Conservation (phyloP, 2,113 vertebrate genomes). For the Zosterops japonicus region DNA sequence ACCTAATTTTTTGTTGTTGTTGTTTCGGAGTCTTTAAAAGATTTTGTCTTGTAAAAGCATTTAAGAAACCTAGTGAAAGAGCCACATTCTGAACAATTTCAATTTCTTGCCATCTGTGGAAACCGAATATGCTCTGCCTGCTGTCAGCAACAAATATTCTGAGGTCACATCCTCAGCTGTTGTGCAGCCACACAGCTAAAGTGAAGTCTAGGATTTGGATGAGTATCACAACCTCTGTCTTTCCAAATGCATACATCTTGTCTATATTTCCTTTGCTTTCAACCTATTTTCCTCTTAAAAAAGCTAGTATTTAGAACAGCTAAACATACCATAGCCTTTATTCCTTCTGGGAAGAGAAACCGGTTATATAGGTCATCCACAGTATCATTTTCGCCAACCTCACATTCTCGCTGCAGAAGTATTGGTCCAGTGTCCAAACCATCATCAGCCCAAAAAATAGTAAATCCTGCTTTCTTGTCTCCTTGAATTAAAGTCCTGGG, state of each 20-base stretch:
- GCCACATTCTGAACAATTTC: neutral
- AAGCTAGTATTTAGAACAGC: neutral
- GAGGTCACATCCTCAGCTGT: neutral
- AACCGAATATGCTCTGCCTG: neutral
- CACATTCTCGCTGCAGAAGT: slow-evolving; percentile 89
- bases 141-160: neutral
- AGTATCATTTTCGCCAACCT: slow-evolving; percentile 86
- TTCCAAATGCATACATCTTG: neutral
- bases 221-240: neutral
- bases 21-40: neutral
- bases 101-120: neutral
- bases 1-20: neutral
- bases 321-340: slow-evolving; percentile 91
- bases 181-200: neutral
- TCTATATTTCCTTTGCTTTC: neutral
- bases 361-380: slow-evolving; percentile 94
- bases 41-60: neutral
- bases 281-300: neutral
- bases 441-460: slow-evolving; percentile 96
- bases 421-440: slow-evolving; percentile 96
- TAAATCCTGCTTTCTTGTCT: slow-evolving; percentile 91
- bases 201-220: neutral
- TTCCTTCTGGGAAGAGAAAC: slow-evolving; percentile 95
- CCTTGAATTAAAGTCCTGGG: slow-evolving; percentile 95
- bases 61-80: neutral